phyloP scores from a whole-genome alignment of 2,113 vertebrate species.

The Pteropus alecto region DNA sequence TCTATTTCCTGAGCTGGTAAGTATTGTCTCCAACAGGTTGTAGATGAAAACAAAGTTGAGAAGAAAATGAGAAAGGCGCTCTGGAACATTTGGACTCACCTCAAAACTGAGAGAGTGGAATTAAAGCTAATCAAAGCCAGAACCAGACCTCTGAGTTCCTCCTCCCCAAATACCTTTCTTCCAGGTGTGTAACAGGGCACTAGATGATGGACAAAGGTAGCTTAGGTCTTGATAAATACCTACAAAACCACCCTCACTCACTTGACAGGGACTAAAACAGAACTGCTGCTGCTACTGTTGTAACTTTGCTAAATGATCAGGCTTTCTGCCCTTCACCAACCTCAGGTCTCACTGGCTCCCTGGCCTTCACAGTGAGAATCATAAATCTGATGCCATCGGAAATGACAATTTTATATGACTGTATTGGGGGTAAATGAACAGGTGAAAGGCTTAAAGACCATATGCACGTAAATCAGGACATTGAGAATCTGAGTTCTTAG shows the following conservation, averaged over 20 bases:
- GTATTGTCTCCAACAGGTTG: neutral
- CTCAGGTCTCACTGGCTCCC: neutral
- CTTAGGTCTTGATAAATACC: neutral
- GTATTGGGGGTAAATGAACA: neutral
- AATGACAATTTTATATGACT: neutral
- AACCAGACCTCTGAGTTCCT: neutral
- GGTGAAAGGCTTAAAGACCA: neutral
- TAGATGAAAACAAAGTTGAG: neutral
- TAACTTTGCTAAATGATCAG: neutral
- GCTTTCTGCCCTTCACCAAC: neutral
- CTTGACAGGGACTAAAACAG: neutral
- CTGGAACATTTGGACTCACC: neutral
- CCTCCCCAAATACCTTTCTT: neutral
- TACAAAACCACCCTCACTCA: neutral
- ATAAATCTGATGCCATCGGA: neutral
- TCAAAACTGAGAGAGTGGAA: neutral
- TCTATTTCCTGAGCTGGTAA: neutral
- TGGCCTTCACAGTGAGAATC: neutral
- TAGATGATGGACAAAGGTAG: rapidly evolving
- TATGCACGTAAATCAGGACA: neutral
- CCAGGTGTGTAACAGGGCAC: too few relatives aligned
- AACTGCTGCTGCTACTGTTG: neutral
- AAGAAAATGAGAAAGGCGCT: neutral
- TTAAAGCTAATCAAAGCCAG: neutral
- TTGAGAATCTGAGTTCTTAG: neutral